A percentile compares a stretch with the other conserved stretches of the same genome.
Evolutionary conservation across 2,888 invertebrate genomes (phyloP).

Genomic region (Nowickia ferox): DNA sequence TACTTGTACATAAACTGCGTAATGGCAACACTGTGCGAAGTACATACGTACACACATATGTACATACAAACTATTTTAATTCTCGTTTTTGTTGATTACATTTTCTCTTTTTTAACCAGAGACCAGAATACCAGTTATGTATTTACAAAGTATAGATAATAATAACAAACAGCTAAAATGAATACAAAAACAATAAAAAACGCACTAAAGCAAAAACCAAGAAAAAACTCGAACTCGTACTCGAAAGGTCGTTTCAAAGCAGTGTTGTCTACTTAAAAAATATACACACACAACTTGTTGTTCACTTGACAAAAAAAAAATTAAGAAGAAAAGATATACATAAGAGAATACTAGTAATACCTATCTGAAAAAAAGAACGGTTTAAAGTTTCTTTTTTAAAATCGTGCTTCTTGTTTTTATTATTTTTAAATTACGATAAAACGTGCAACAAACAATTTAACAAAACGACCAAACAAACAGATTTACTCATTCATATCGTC

Average conservation of each 20-base stretch:
- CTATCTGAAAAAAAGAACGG: slow-evolving; percentile 35
- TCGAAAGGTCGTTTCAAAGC: slow-evolving; percentile 83
- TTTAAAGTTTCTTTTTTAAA: slow-evolving; percentile 71
- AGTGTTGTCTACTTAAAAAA: slow-evolving; percentile 79
- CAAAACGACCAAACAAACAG: slow-evolving; percentile 52
- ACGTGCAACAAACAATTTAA: slow-evolving; percentile 58
- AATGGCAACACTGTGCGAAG: background rate
- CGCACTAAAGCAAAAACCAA: slow-evolving; percentile 32
- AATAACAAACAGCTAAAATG: slow-evolving; percentile 61
- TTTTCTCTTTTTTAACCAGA: slow-evolving; percentile 65
- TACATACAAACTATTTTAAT: slow-evolving; percentile 6
- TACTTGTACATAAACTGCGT: too few species aligned
- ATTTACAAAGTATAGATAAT: slow-evolving; percentile 63
- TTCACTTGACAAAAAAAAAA: slow-evolving; percentile 65
- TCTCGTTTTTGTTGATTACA: slow-evolving; percentile 39
- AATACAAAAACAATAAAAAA: slow-evolving; percentile 59
- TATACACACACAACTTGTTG: slow-evolving; percentile 28
- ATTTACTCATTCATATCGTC: slow-evolving; percentile 63
- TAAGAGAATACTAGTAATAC: slow-evolving; percentile 26
- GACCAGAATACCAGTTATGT: slow-evolving; percentile 57
- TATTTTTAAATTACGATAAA: slow-evolving; percentile 64
- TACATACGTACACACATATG: background rate
- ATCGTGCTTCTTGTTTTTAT: slow-evolving; percentile 69
- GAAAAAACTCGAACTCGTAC: slow-evolving; percentile 78
- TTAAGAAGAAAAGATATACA: slow-evolving; percentile 30